phyloP scores from a whole-genome alignment of 2,113 vertebrate genomes.

The Amphiprion percula region DNA sequence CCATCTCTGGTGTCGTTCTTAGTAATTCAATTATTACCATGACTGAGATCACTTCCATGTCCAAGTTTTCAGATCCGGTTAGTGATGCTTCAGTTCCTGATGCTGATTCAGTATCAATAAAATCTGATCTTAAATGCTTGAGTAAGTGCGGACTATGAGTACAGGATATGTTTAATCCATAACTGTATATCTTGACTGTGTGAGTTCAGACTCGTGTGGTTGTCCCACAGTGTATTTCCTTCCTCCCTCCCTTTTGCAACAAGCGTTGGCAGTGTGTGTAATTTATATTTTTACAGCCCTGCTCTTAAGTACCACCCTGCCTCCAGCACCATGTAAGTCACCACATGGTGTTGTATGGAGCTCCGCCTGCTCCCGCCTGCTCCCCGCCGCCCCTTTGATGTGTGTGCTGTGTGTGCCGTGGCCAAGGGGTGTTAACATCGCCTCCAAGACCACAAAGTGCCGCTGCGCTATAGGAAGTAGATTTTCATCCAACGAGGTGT shows the following conservation, averaged over 20 bases:
- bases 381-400: conserved; percentile 43
- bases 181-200: background rate
- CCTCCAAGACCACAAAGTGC: conserved; percentile 47
- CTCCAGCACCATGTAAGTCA: conserved; percentile 26
- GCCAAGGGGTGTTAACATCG: conserved; percentile 56
- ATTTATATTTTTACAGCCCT: conserved; percentile 53
- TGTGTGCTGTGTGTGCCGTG: conserved; percentile 46
- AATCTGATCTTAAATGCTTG: background rate
- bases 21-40: conserved; percentile 3
- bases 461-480: background rate
- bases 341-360: conserved; percentile 30
- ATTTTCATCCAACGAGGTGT: background rate
- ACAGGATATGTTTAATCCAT: background rate
- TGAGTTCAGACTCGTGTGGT: background rate
- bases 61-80: background rate
- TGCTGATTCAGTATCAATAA: background rate
- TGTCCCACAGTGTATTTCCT: conserved; percentile 1
- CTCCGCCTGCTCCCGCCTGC: conserved; percentile 27
- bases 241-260: background rate
- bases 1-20: background rate
- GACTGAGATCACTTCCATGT: conserved; percentile 8
- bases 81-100: too few species aligned
- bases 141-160: too few species aligned
- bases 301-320: conserved; percentile 40
- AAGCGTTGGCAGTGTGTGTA: conserved; percentile 20